Base-by-base conservation (phyloP, 2,113 vertebrate genomes). In the Cygnus atratus region DNA sequence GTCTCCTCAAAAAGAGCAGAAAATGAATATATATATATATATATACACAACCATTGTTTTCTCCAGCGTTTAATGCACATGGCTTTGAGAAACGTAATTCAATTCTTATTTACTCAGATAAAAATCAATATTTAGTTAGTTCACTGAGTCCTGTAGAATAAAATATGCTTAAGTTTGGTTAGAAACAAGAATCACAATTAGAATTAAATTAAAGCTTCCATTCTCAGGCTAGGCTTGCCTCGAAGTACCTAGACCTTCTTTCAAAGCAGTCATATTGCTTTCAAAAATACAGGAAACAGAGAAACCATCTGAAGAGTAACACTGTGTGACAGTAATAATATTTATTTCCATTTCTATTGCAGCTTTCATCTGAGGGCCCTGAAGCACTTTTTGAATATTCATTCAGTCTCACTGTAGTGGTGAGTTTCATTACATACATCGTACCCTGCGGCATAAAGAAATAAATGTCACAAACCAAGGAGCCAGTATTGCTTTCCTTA, bases 131-230 rank as follows among this genome's bases (percentile, higher is more conserved):
- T 44, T 48, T 76, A 81, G 44, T 48, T 76, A 81, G 44, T 84
- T 92, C 70, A 83, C 28, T n/a, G 83, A 75, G 57, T 57, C 44
- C 50, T 50, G 37, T 3, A 78, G 78, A 68, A 83, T 37, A 77
- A 83, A 93, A 68, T 15, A 14, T 43, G 28, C 66, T 67, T 77
- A 74, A 58, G 74, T 18, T 73, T 25, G 35, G 87, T 58, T 28
- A 58, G 63, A 93, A 94, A 65, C 17, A 29, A 84, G 17, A 39
- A n/a, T 80, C 29, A 18, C 24, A 65, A 65, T 66, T 2, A n/a
- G 57, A 95, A 88, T 87, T 94, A 93, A 87, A 93, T 41, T 72
- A 48, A 84, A 95, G 43, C 35, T 92, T 41, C 33, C n/a, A 28
- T 54, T 4, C 26, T 76, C 55, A 65, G 18, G 5, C n/a, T 78